A percentile compares a stretch with the other conserved stretches of the same genome.
These are phyloP conservation scores for Cyaniris semiargus DNA, from an alignment of 2,888 invertebrate species.

Conservation along the genomic window DNA sequence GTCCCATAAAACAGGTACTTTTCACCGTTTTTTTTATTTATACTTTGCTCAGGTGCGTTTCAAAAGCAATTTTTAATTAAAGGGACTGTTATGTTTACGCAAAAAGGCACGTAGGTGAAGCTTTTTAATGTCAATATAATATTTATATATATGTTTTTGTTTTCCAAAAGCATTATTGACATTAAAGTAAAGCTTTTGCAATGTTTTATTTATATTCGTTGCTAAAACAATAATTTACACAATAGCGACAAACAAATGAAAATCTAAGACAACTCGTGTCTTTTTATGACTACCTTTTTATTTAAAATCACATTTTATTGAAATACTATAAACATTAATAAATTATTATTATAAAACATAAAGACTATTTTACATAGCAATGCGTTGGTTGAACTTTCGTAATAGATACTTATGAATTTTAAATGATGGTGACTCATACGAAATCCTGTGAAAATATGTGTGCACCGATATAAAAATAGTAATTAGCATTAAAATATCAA, in stretches of 20 bases:
- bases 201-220: neutral
- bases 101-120: neutral
- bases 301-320: neutral
- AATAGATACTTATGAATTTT: neutral
- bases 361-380: neutral
- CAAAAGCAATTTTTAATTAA: neutral
- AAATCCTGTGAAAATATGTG: neutral
- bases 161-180: neutral
- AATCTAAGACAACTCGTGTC: neutral
- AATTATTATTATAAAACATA: neutral
- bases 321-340: neutral
- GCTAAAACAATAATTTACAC: neutral
- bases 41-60: constrained; percentile 20
- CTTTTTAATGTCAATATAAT: neutral
- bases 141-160: neutral
- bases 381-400: neutral
- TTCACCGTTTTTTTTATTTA: constrained; percentile 26
- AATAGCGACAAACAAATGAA: neutral
- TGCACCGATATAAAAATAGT: neutral
- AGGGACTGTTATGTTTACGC: neutral
- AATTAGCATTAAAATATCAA: neutral
- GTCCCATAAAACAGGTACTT: constrained; percentile 37
- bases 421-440: constrained; percentile 2
- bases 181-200: neutral
- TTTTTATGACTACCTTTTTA: neutral